Base-by-base conservation (phyloP, 1,140 invertebrate genomes). In the Drosophila repleta region DNA sequence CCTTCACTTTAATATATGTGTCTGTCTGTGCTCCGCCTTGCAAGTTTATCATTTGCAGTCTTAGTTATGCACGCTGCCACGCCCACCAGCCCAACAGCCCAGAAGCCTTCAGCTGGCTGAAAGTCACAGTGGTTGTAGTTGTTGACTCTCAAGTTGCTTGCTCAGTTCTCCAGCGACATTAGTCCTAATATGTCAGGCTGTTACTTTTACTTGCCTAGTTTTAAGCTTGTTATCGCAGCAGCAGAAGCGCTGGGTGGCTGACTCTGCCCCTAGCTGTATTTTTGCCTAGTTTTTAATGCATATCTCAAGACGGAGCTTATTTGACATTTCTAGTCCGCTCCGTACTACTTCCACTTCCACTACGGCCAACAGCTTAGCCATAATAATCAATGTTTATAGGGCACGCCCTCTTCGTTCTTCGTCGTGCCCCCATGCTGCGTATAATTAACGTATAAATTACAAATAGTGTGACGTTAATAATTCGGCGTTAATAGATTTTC, bases 371-470 rank as follows among this genome's bases (percentile, higher is more conserved):
- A 35, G 45, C 60, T 37, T 57, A 57, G 51, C 62, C 29, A 69
- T 74, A 51, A 74, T 74, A 74, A 74, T 74, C 51, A 74, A 66
- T 71, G 68, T 66, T 71, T 71, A 71, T 71, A 29, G 62, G 35
- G 20, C 45, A 64, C 35, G 18, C 15, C 51, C 46, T 21, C 7
- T 21, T 21, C 35, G 46, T 49, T 63, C n/a, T 35, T 17, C n/a
- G 21, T 21, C 37, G 26, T 29, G 15, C 18, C 18, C 39, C 1
- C 64, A 55, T 39, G 48, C 41, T 72, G 72, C 76, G 83, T 64
- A 83, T 88, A 83, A 83, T 88, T 87, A 88, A 83, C 84, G 76
- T 83, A 87, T 87, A 87, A 87, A 87, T 87, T 88, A 87, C 83
- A 76, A 72, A 87, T 87, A 76, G 82, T 87, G 84, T 75, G 83